Percentiles rank a stretch among this genome's conserved stretches.
Conservation (phyloP, 2,797 vertebrate species). For the Sitta carolinensis region DNA sequence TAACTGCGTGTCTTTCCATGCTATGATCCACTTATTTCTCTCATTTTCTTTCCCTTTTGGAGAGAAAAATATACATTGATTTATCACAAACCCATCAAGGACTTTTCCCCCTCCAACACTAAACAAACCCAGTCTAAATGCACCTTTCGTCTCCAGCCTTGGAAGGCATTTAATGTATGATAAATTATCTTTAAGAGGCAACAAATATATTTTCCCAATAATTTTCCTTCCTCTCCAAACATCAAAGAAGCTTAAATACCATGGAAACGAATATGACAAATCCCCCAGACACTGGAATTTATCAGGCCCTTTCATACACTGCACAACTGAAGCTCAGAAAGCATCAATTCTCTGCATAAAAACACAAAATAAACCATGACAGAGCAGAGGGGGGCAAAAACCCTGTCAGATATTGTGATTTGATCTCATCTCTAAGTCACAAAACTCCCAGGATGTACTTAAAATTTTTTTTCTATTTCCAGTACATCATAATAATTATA, state of each 20-base stretch:
- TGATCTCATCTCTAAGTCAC: not conserved
- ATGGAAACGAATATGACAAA: not conserved
- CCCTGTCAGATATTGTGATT: not conserved
- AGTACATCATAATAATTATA: not conserved
- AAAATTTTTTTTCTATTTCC: slow-evolving; percentile 1
- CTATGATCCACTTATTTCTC: not conserved
- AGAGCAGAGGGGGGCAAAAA: not conserved
- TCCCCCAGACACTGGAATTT: not conserved
- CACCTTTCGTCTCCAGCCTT: not conserved
- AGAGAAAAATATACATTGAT: not conserved
- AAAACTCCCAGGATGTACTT: not conserved
- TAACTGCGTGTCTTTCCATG: not conserved
- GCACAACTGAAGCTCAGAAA: not conserved
- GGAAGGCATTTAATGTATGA: not conserved
- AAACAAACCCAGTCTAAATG: not conserved
- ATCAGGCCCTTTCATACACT: not conserved
- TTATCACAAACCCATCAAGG: not conserved
- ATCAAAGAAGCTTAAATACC: slow-evolving; percentile 8
- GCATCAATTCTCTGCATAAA: not conserved
- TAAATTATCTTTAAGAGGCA: not conserved
- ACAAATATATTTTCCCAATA: not conserved
- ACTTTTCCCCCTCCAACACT: not conserved
- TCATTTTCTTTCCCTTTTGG: not conserved
- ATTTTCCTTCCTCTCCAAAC: not conserved
- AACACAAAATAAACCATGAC: not conserved